Conservation (phyloP, 2,888 invertebrate species). For the Athalia circularis region DNA sequence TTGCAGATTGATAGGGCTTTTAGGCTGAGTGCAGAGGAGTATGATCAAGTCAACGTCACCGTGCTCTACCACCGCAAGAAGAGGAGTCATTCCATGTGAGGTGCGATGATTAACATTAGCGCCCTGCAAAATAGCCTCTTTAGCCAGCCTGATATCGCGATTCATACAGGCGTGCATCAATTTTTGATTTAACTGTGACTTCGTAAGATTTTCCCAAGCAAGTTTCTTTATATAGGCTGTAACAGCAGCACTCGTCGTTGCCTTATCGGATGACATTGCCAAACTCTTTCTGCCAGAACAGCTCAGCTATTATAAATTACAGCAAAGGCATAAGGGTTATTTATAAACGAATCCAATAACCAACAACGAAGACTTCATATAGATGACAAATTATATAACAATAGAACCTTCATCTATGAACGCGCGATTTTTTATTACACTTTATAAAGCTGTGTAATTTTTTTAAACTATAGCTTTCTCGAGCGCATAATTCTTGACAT, state of each 20-base stretch:
- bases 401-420: no score
- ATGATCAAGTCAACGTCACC: conserved; percentile 50
- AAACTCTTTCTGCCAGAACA: not conserved
- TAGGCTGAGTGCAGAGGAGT: conserved; percentile 45
- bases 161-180: conserved; percentile 50
- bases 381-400: not conserved
- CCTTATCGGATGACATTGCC: not conserved
- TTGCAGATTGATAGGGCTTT: conserved; percentile 18
- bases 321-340: not conserved
- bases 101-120: conserved; percentile 53
- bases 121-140: conserved; percentile 47
- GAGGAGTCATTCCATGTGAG: conserved; percentile 49
- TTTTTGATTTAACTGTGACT: conserved; percentile 50
- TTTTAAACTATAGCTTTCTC: not conserved
- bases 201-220: conserved; percentile 42
- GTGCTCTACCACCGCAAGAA: conserved; percentile 53
- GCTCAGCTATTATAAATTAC: not conserved
- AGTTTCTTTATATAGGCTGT: not conserved
- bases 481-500: no score
- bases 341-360: not conserved
- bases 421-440: no score
- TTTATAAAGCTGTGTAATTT: not conserved
- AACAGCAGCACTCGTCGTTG: not conserved
- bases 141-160: conserved; percentile 47
- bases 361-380: not conserved